Percentiles rank a stretch among this genome's conserved stretches.
phyloP scores from a whole-genome alignment of 30 jellyfish, hydroid and myxozoan species.

The Pelagia noctiluca region DNA sequence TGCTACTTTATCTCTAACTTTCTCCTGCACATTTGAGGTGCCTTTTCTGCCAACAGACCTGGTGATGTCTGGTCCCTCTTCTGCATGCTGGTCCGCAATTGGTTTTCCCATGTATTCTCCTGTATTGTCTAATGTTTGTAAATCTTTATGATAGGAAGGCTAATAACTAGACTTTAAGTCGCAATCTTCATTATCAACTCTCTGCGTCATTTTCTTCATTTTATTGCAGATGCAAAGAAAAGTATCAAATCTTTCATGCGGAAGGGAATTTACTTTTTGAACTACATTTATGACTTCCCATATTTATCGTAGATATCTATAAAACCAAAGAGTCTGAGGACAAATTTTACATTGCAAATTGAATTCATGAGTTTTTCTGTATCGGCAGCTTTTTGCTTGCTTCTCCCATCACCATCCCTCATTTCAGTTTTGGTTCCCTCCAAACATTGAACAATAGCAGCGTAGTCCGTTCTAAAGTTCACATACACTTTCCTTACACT shows the following conservation, averaged over 20 bases:
- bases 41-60: conserved; percentile 33
- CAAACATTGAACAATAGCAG: conserved; percentile 34
- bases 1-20: conserved; percentile 21
- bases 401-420: conserved; percentile 23
- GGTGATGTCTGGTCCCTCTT: conserved; percentile 6
- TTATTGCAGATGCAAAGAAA: conserved; percentile 13
- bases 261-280: conserved; percentile 33
- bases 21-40: conserved; percentile 23
- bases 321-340: conserved; percentile 14
- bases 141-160: conserved; percentile 38
- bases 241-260: conserved; percentile 37
- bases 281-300: conserved; percentile 34
- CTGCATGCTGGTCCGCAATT: conserved; percentile 23
- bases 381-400: conserved; percentile 43
- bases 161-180: conserved; percentile 12
- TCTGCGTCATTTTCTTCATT: conserved; percentile 21
- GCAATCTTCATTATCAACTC: neutral
- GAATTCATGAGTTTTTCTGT: conserved; percentile 20
- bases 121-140: conserved; percentile 36
- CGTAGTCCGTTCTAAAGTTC: conserved; percentile 42
- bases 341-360: conserved; percentile 30
- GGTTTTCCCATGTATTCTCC: conserved; percentile 42
- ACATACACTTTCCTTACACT: conserved; percentile 16
- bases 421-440: conserved; percentile 23
- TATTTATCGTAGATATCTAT: conserved; percentile 24